Evolutionary conservation across 2,113 vertebrate species (phyloP), one percentile per base, ranked within the genome.

Genomic region (Pseudopodoces humilis): DNA sequence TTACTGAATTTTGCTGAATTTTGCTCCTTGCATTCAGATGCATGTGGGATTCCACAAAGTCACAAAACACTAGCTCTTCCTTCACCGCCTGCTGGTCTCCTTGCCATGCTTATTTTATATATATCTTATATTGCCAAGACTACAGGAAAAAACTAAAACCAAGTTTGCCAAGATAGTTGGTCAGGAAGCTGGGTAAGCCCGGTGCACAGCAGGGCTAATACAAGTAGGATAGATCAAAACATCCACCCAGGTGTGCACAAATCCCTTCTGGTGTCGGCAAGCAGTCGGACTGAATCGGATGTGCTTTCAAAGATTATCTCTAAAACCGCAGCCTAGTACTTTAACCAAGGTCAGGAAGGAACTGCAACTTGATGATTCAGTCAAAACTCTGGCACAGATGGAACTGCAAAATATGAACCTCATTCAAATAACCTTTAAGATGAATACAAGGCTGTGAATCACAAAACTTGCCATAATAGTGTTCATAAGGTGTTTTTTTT

Each of bases 341-440:
- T 76, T 31, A 90, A 86, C 37, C 83, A 19, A 88, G 78, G 59
- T 44, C 63, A 86, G 83, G 80, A 90, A 95, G 86, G 89, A 96
- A 95, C 80, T 95, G 71, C 24, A 83, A 86, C 65, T 53, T 77
- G 88, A 96, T 95, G 83, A 94, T 63, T 90, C 63, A 72, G 88
- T 76, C 64, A 88, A 62, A 90, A 83, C 47, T 93, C 52, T 27
- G 33, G 49, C 47, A 72, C n/a, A 80, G 37, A 85, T 43, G 24
- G 53, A 70, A 79, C 37, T 86, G 91, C 70, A 92, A 69, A 94
- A 80, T 44, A 65, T 7, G 41, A 94, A 76, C 50, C 76, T 79
- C 75, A 62, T 49, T 85, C 77, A 67, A 86, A 52, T 53, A 92
- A 74, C 60, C 43, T 74, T 0, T 15, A 72, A 43, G 41, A 92